Evolutionary conservation across 2,113 vertebrate species (phyloP), one percentile per base, ranked within the genome.

Genomic region (Aptenodytes patagonicus): DNA sequence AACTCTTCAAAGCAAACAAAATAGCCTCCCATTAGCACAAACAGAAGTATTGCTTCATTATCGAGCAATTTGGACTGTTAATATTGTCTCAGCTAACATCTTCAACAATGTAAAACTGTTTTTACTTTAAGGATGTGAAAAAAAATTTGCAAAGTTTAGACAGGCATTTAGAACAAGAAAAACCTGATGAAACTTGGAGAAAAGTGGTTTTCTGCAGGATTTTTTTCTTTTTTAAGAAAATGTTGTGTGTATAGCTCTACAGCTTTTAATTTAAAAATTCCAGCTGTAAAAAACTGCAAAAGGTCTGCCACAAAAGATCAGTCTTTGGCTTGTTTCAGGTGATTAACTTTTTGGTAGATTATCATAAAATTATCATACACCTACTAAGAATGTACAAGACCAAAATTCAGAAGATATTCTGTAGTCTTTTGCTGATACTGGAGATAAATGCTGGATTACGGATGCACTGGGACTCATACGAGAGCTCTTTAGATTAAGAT

Each of bases 401-500:
- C n/a, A 76, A 91, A 83, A 70, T 26, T 73, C 62, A 54, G 31
- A 65, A 52, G 31, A 55, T 17, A 20, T 3, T 51, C 42, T 44
- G 66, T 7, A 61, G 58, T 26, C 62, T 69, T 91, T 62, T 80
- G 54, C 32, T 4, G 4, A 83, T n/a, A 76, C 5, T 9, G 13
- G 46, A 70, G 46, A 87, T 77, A 80, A 90, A 58, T 32, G 29
- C 22, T 77, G 78, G 11, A 49, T 89, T 95, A 93, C 13, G 2
- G 40, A 88, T 44, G 84, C 58, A 60, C 6, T 80, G 52, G 62
- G 81, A 94, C 77, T 73, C 62, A 55, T 31, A 58, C 0, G 21
- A 94, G 62, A 91, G n/a, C 54, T 90, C 84, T 94, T 72, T 70
- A 93, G 54, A 80, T 90, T 93, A 87, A 62, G 69, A 80, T 60